phyloP scores from a whole-genome alignment of 1,140 invertebrate genomes.

The Drosophila funebris region DNA sequence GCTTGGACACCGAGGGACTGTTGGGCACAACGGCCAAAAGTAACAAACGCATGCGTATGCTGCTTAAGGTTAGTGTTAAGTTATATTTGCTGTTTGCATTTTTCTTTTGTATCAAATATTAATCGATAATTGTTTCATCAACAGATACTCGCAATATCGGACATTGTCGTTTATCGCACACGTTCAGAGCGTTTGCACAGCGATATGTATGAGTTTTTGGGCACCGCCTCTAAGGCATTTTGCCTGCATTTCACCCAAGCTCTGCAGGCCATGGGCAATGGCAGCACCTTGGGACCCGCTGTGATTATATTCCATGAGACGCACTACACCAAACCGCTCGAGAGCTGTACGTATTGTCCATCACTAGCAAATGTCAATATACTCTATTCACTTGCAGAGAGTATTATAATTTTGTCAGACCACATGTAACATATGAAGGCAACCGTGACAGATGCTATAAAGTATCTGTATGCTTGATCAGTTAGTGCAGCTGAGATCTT shows the following conservation, averaged over 20 bases:
- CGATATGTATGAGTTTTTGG: conserved; percentile 92
- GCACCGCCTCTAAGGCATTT: conserved; percentile 91
- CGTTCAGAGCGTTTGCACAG: conserved; percentile 90
- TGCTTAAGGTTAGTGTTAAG: conserved; percentile 87
- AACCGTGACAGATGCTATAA: too few relatives aligned
- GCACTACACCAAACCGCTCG: conserved; percentile 86
- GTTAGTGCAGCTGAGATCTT: too few relatives aligned
- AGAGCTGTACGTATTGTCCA: conserved; percentile 52
- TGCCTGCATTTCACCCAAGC: conserved; percentile 89
- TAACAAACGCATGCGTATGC: conserved; percentile 89
- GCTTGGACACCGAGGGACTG: conserved; percentile 91
- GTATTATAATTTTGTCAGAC: too few relatives aligned
- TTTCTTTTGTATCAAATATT: not conserved
- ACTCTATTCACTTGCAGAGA: too few relatives aligned
- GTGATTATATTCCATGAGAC: conserved; percentile 94
- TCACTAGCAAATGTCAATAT: too few relatives aligned
- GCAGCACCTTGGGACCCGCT: conserved; percentile 88
- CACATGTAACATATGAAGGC: too few relatives aligned
- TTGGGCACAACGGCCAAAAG: conserved; percentile 87
- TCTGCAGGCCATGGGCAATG: conserved; percentile 85
- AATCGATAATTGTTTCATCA: conserved; percentile 12
- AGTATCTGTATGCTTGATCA: too few relatives aligned
- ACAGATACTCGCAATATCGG: conserved; percentile 89
- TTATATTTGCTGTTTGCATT: not conserved
- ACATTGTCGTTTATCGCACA: conserved; percentile 92